phyloP scores from a whole-genome alignment of 1,140 invertebrate species.

The Atta cephalotes region DNA sequence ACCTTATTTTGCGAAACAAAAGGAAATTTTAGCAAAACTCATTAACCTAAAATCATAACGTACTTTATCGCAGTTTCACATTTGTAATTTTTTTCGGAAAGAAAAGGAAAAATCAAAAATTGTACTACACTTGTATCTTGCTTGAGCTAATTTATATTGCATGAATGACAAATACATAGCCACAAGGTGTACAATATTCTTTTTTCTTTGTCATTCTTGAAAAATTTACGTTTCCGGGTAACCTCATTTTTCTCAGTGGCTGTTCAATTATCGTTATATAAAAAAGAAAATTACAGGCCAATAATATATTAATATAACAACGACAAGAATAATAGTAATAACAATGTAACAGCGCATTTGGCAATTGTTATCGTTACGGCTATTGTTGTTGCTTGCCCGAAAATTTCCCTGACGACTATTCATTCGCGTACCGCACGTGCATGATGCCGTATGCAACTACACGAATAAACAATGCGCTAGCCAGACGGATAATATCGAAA shows the following conservation, averaged over 20 bases:
- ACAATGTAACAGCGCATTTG: neutral
- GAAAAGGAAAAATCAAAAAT: neutral
- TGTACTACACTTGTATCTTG: neutral
- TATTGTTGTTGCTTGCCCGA: constrained; percentile 42
- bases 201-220: too few relatives aligned
- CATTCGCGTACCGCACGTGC: neutral
- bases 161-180: neutral
- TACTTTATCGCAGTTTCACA: constrained; percentile 1
- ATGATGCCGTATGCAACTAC: neutral
- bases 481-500: constrained; percentile 38
- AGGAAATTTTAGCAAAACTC: constrained; percentile 20
- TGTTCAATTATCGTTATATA: neutral
- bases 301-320: constrained; percentile 20
- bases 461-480: constrained; percentile 50
- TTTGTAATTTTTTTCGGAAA: constrained; percentile 7
- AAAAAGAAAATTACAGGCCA: constrained; percentile 8
- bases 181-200: neutral
- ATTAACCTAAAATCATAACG: constrained; percentile 19
- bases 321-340: constrained; percentile 24
- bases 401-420: constrained; percentile 40
- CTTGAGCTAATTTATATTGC: neutral
- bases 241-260: neutral
- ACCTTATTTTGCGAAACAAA: constrained; percentile 33
- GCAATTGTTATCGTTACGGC: constrained; percentile 9
- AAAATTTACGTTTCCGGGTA: neutral